Conservation (phyloP, 2,797 vertebrate genomes). For the Periophthalmus magnuspinnatus region DNA sequence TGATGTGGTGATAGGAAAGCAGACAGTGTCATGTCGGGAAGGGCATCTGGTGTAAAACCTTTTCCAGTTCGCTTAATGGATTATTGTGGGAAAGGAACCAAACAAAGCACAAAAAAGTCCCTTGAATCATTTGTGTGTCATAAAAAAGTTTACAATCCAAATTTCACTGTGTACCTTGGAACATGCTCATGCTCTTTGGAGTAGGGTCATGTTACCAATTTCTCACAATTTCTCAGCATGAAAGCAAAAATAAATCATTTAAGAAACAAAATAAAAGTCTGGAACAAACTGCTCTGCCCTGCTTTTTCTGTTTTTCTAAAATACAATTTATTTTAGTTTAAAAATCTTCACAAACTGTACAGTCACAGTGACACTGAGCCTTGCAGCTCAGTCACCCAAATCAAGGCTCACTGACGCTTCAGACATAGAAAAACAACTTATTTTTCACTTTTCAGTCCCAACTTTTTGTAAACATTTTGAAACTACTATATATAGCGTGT, state of each 20-base stretch:
- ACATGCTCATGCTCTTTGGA: background rate
- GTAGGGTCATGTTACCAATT: background rate
- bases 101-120: no score
- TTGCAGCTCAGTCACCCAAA: no score
- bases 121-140: no score
- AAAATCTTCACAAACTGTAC: background rate
- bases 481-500: no score
- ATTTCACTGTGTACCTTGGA: background rate
- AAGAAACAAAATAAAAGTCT: background rate
- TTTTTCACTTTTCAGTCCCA: background rate
- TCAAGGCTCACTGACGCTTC: no score
- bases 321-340: background rate
- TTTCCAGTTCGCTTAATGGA: no score
- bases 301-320: background rate
- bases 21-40: background rate
- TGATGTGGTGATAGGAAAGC: background rate
- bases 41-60: no score
- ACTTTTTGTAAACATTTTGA: no score
- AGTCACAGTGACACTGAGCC: slow-evolving; percentile 4
- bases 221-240: background rate
- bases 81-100: no score
- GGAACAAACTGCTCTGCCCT: background rate
- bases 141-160: background rate
- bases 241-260: background rate
- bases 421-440: background rate